A percentile compares a stretch with the other conserved stretches of the same genome.
Evolutionary conservation across 2,113 vertebrate genomes (phyloP).

Genomic region (Lepidothrix coronata): DNA sequence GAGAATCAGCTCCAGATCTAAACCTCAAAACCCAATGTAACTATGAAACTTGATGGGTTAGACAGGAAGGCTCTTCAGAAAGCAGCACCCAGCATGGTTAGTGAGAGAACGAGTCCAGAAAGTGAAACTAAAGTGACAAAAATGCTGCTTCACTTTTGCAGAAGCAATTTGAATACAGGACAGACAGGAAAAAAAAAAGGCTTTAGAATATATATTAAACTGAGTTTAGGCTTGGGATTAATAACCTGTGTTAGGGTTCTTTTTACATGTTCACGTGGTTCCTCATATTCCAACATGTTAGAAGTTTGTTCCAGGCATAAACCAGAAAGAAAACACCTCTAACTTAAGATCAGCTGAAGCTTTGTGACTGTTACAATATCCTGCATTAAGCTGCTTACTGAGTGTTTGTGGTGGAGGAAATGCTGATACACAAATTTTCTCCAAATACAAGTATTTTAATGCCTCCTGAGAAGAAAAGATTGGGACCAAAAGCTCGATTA

Average conservation of each 20-base stretch:
- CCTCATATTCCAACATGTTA: fast-evolving
- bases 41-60: background rate
- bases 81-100: background rate
- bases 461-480: constrained; percentile 5
- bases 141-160: constrained; percentile 16
- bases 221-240: background rate
- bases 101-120: background rate
- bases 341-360: background rate
- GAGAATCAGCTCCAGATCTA: background rate
- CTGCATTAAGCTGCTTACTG: background rate
- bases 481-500: background rate
- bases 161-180: background rate
- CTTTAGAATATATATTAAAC: background rate
- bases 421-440: background rate
- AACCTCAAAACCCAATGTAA: background rate
- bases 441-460: background rate
- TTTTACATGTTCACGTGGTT: fast-evolving
- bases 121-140: constrained; percentile 44
- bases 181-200: fast-evolving
- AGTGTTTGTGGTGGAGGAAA: background rate
- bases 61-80: background rate
- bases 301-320: background rate
- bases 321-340: background rate
- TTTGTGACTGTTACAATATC: background rate
- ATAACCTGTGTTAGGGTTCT: background rate